Evolutionary conservation across 2,888 invertebrate genomes (phyloP), one percentile per base, ranked within the genome.

Genomic region (Cheilosia soror): DNA sequence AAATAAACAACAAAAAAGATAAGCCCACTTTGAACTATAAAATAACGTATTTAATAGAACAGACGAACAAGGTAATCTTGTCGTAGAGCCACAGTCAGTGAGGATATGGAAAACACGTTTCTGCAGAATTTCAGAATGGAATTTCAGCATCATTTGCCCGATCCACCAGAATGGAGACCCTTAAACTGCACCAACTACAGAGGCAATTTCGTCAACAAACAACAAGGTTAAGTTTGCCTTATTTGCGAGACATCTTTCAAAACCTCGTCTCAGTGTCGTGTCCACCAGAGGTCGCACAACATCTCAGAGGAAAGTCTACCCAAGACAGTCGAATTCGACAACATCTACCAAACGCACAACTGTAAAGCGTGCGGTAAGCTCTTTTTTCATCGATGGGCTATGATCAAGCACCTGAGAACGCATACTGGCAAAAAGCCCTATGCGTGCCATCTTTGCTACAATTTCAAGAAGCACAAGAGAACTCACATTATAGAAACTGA

Each of bases 391-490:
- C 83, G 82, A 25, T 87, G 87, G 0, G 68, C 87, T 0, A 62
- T 89, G 42, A 79, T 53, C 0, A 89, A 88, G 53, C 89, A 89
- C 58, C 13, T 83, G 9, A 87, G 89, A 2, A 88, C 88, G 3
- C 89, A 89, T 49, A 88, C 88, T 4, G 88, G 88, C 5, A 88
- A 89, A 90, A 96, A 96, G 89, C 97, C 97, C 0, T 97, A 94
- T 91, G 93, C 93, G 86, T 97, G 97, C 90, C 92, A 93, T 49
- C 92, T 93, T 57, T 96, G 96, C 88, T 89, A 89, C 0, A 89
- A 89, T 69, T 89, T 87, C 51, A 88, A 88, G 55, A 88, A 88
- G 40, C 89, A 89, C 75, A 89, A 87, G 63, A 84, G 25, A 69
- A 49, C 27, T 2, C 77, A 47, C 44, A 51, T 9, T 4, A 13